phyloP scores from a whole-genome alignment of 2,888 invertebrate species.

The Yponomeuta evonymella region DNA sequence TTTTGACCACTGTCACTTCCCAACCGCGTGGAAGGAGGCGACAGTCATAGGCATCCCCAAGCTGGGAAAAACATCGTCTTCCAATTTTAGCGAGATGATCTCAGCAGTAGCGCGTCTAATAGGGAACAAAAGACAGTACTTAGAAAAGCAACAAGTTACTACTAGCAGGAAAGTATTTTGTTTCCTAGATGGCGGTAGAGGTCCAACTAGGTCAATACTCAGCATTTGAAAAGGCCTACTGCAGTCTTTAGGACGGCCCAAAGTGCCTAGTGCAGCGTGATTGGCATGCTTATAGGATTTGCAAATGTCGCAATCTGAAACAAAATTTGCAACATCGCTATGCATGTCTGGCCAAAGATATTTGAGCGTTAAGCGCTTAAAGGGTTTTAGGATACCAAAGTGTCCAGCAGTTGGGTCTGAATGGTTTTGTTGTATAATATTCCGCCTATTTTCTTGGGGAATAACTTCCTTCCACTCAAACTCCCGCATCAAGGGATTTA shows the following conservation, averaged over 20 bases:
- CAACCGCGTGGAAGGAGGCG: too few relatives aligned
- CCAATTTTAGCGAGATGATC: constrained; percentile 19
- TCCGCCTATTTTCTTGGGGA: not conserved
- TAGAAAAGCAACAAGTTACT: constrained; percentile 25
- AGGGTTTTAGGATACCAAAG: constrained; percentile 24
- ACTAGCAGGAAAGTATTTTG: constrained; percentile 22
- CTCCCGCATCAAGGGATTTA: not conserved
- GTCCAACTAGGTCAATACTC: constrained; percentile 22
- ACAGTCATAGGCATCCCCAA: too few relatives aligned
- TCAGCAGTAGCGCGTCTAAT: constrained; percentile 18
- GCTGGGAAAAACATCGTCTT: constrained; percentile 21
- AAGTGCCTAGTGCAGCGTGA: constrained; percentile 22
- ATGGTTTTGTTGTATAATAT: not conserved
- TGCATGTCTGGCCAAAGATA: constrained; percentile 18
- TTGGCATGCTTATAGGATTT: constrained; percentile 22
- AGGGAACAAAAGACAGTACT: constrained; percentile 22
- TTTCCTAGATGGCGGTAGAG: constrained; percentile 21
- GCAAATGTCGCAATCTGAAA: constrained; percentile 21
- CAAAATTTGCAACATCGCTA: constrained; percentile 23
- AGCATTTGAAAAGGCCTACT: constrained; percentile 24
- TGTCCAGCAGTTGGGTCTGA: constrained; percentile 14
- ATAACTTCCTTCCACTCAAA: constrained; percentile 9
- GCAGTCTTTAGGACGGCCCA: constrained; percentile 27
- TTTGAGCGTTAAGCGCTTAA: constrained; percentile 23
- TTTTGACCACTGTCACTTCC: too few relatives aligned